These are phyloP conservation scores for Clarias gariepinus DNA, from an alignment of 2,113 vertebrate species.

Conservation along the genomic window DNA sequence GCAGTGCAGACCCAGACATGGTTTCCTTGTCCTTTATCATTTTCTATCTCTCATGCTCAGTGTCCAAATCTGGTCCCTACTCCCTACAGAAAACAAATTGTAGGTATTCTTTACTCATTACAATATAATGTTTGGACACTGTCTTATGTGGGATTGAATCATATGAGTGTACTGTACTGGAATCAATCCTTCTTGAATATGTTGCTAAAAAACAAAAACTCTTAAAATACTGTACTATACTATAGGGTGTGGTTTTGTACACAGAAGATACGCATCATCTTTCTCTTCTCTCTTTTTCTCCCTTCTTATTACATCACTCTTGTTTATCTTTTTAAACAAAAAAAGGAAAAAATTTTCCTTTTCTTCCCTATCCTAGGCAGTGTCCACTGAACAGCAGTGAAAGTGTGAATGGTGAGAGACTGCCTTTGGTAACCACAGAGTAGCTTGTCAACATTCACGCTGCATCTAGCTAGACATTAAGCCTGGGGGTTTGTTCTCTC, in stretches of 20 bases:
- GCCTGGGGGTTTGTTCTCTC: neutral
- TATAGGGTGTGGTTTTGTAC: neutral
- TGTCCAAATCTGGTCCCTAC: neutral
- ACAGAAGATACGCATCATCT: neutral
- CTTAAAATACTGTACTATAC: neutral
- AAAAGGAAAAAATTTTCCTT: too few species aligned
- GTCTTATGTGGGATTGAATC: neutral
- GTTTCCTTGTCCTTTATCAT: constrained; percentile 3
- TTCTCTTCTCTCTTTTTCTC: constrained; percentile 12
- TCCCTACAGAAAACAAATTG: neutral
- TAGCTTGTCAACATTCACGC: neutral
- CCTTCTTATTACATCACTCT: constrained; percentile 11
- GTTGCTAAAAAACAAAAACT: neutral
- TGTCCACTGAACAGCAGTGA: constrained; percentile 30
- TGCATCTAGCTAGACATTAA: neutral
- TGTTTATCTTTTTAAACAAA: neutral
- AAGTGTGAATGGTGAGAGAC: constrained; percentile 7
- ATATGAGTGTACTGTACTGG: neutral
- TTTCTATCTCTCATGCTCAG: neutral
- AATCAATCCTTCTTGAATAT: neutral
- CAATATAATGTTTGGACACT: neutral
- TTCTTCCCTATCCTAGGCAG: neutral
- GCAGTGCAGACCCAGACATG: constrained; percentile 35
- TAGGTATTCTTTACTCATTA: neutral
- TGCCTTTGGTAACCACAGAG: neutral